A percentile compares a stretch with the other conserved stretches of the same genome.
Evolutionary conservation across 1,140 invertebrate genomes (phyloP).

Genomic region (Drosophila oshimai): DNA sequence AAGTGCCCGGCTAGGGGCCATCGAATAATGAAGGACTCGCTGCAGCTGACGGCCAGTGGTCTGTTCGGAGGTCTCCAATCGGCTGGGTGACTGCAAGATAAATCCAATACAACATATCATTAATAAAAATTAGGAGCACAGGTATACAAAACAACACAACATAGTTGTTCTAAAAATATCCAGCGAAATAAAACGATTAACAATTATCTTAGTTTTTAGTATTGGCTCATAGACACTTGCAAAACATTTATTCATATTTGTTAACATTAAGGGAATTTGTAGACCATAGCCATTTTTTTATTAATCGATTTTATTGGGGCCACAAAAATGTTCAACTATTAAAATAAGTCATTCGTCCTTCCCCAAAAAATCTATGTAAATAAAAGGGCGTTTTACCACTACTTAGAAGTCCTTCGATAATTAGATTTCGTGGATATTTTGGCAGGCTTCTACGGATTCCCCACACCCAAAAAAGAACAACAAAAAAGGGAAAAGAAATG

Average conservation of each 20-base stretch:
- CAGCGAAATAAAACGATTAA: background rate
- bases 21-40: conserved; percentile 81
- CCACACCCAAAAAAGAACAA: background rate
- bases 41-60: conserved; percentile 83
- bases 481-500: conserved; percentile 6
- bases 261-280: too few relatives aligned
- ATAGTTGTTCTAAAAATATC: too few relatives aligned
- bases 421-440: conserved; percentile 49
- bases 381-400: background rate
- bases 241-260: too few relatives aligned
- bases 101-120: background rate
- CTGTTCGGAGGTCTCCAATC: conserved; percentile 80
- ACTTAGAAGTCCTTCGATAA: conserved; percentile 2
- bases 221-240: too few relatives aligned
- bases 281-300: too few relatives aligned
- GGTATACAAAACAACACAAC: too few relatives aligned
- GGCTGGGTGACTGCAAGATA: conserved; percentile 69
- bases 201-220: background rate
- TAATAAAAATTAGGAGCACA: too few relatives aligned
- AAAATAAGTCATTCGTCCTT: too few relatives aligned
- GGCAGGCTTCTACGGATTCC: conserved; percentile 18
- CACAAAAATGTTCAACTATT: too few relatives aligned
- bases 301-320: too few relatives aligned
- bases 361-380: too few relatives aligned
- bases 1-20: conserved; percentile 82